Percentiles rank a stretch among this genome's conserved stretches.
Conservation (phyloP, 2,113 vertebrate species). For the Cariama cristata region DNA sequence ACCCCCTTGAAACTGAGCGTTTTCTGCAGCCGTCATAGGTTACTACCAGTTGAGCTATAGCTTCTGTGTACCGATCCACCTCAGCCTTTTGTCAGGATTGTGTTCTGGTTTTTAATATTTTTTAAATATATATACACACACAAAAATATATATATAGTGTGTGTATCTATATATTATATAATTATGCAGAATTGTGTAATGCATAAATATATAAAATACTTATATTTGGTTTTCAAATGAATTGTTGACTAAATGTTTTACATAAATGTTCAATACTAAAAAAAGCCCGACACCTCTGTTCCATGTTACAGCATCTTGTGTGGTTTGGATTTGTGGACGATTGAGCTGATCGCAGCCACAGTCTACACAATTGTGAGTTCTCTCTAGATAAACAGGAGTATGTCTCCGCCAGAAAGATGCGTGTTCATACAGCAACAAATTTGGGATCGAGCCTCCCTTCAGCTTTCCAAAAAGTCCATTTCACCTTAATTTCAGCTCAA, state of each 20-base stretch:
- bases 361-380: background rate
- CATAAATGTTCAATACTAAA: background rate
- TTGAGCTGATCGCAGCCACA: background rate
- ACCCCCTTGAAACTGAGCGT: background rate
- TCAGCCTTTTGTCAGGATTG: background rate
- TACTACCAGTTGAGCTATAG: background rate
- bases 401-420: background rate
- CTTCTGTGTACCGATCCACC: background rate
- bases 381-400: background rate
- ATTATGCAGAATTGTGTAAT: background rate
- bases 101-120: background rate
- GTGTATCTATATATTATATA: background rate
- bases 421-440: background rate
- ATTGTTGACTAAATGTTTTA: background rate
- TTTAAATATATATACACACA: background rate
- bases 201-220: background rate
- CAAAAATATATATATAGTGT: background rate
- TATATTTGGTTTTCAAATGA: background rate
- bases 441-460: background rate
- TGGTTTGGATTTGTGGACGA: background rate
- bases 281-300: background rate
- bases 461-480: background rate
- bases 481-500: background rate
- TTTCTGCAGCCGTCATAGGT: background rate
- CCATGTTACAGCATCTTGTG: background rate